phyloP scores from a whole-genome alignment of 2,113 vertebrate genomes.

The Bos indicus region DNA sequence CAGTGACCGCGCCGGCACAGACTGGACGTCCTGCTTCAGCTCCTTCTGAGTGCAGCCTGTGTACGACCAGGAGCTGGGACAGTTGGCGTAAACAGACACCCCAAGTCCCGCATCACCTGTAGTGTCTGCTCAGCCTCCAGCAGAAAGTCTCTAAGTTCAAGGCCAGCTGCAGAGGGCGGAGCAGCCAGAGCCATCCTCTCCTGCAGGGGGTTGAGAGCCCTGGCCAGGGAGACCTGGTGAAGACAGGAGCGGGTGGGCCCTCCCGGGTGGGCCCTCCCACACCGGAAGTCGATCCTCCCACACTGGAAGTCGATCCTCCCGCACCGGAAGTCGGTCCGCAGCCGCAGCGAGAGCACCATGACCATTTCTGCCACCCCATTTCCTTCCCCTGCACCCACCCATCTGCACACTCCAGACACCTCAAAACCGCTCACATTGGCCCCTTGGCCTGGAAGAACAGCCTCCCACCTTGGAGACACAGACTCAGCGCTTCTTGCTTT shows the following conservation, averaged over 20 bases:
- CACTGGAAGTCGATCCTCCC: accelerated
- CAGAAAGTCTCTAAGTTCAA: slow-evolving; percentile 59
- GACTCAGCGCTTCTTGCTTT: background rate
- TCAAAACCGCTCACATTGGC: background rate
- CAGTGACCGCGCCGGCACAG: accelerated
- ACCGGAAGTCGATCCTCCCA: accelerated
- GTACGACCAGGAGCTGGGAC: background rate
- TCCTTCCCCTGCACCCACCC: background rate
- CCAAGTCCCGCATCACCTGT: slow-evolving; percentile 51
- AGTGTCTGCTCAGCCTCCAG: slow-evolving; percentile 67
- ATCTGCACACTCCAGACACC: background rate
- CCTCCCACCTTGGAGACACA: background rate
- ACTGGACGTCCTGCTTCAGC: background rate
- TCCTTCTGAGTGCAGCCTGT: background rate
- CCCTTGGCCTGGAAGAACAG: background rate
- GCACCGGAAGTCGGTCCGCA: background rate
- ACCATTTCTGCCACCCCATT: background rate
- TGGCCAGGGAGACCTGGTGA: background rate
- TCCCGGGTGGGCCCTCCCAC: too few relatives aligned
- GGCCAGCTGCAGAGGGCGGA: background rate
- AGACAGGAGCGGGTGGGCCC: background rate
- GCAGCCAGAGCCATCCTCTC: background rate
- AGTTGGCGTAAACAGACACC: background rate
- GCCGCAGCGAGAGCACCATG: accelerated
- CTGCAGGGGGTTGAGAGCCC: background rate